Evolutionary conservation across 2,797 vertebrate genomes (phyloP).

Genomic region (Propithecus deckenii): DNA sequence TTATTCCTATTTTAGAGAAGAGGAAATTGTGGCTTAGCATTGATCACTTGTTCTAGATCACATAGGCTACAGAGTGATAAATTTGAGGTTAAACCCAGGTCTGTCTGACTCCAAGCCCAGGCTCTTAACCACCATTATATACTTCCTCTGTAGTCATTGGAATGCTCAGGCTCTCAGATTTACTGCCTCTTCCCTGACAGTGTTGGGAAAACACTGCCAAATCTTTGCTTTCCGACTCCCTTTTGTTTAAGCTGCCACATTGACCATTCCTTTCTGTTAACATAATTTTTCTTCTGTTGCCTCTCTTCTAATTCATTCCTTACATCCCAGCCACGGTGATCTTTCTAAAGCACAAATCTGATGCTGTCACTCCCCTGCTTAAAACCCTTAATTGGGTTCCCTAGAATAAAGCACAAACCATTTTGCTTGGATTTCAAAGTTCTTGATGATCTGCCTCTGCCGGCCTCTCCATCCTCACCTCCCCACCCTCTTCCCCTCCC

Average conservation of each 20-base stretch:
- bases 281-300: conserved; percentile 58
- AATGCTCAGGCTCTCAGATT: conserved; percentile 25
- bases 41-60: background rate
- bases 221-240: background rate
- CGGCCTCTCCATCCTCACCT: background rate
- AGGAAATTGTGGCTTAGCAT: background rate
- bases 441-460: background rate
- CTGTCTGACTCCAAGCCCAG: conserved; percentile 34
- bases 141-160: background rate
- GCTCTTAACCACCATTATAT: conserved; percentile 21
- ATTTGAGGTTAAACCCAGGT: conserved; percentile 46
- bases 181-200: conserved; percentile 48
- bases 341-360: conserved; percentile 51
- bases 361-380: background rate
- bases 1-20: background rate
- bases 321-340: background rate
- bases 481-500: background rate
- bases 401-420: background rate
- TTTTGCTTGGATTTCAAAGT: background rate
- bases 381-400: conserved; percentile 54
- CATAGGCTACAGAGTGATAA: conserved; percentile 6
- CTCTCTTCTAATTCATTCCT: conserved; percentile 53
- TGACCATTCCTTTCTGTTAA: conserved; percentile 56
- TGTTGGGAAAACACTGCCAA: conserved; percentile 58
- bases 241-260: conserved; percentile 55